Evolutionary conservation across 2,113 vertebrate genomes (phyloP), one percentile per base, ranked within the genome.

Genomic region (Vidua chalybeata): DNA sequence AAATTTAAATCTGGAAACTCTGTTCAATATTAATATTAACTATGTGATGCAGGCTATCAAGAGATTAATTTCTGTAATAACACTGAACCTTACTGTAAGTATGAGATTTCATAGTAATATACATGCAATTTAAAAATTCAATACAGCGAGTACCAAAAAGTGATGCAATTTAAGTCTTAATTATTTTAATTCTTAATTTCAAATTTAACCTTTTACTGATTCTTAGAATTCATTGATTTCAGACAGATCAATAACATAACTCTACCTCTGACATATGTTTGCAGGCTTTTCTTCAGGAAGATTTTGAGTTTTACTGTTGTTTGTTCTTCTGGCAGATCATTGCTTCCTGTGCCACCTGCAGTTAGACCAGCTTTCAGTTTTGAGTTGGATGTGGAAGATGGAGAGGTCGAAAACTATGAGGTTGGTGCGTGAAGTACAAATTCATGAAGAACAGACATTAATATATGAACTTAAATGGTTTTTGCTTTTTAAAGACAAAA

Each of bases 381-480:
- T 73, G 99, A 99, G 96, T 98, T 99, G 97, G 99, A 99, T 54
- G 98, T 99, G 73, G 99, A 99, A 94, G 99, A 99, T 58, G 99
- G 99, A 80, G 99, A 99, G 94, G 99, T 99, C 69, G 99, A 99
- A 98, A 99, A 99, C 97, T 99, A 99, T 3, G 99, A 99, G 98
- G 99, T 99, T 96, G 89, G 97, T 94, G 86, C 62, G 73, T 12
- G 98, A 99, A 98, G 98, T 99, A 75, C 54, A 96, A 93, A 97
- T 91, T 94, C 56, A 89, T 87, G 48, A 96, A 92, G 30, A 94
- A 12, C 66, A 77, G 75, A 84, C n/a, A 2, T 75, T 92, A 62
- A 62, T 22, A 46, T 61, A 48, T 88, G 35, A 91, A 55, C 22
- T 80, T 74, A 68, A 82, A 75, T 72, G 7, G 35, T 39, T 82